Evolutionary conservation across 2,888 invertebrate species (phyloP).

Genomic region (Trichacis sp.): DNA sequence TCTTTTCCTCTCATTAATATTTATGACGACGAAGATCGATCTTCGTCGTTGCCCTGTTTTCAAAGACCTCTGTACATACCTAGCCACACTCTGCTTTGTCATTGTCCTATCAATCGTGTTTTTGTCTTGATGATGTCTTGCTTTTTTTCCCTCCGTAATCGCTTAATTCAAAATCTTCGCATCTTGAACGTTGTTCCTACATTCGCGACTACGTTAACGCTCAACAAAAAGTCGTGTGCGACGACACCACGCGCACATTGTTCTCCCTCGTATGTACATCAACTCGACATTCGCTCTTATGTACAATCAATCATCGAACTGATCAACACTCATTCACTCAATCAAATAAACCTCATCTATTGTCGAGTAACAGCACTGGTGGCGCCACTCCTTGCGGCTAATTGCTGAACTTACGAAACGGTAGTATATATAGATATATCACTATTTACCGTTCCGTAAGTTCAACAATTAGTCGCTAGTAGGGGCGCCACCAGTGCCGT

Average conservation of each 20-base stretch:
- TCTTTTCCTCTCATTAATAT: constrained; percentile 59
- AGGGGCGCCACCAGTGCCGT: too few relatives aligned
- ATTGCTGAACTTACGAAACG: too few relatives aligned
- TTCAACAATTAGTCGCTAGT: too few relatives aligned
- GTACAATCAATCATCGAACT: constrained; percentile 32
- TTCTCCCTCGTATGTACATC: constrained; percentile 21
- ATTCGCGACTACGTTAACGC: constrained; percentile 52
- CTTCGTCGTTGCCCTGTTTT: constrained; percentile 38
- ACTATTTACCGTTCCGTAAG: too few relatives aligned
- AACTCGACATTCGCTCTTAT: not conserved
- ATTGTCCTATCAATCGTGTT: constrained; percentile 47
- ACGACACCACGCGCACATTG: constrained; percentile 10
- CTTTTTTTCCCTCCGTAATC: constrained; percentile 36
- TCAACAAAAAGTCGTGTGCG: constrained; percentile 30
- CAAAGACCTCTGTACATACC: constrained; percentile 45
- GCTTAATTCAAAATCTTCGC: too few relatives aligned
- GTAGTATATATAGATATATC: too few relatives aligned
- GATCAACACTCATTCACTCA: constrained; percentile 3
- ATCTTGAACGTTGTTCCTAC: too few relatives aligned
- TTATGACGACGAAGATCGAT: constrained; percentile 59
- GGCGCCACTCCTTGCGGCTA: too few relatives aligned
- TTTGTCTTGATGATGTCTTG: constrained; percentile 52
- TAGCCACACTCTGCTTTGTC: constrained; percentile 37
- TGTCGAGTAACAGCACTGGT: too few relatives aligned
- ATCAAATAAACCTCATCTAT: too few relatives aligned